A percentile compares a stretch with the other conserved stretches of the same genome.
phyloP scores from a whole-genome alignment of 2,888 invertebrate species.

The Eugnorisma glareosa region DNA sequence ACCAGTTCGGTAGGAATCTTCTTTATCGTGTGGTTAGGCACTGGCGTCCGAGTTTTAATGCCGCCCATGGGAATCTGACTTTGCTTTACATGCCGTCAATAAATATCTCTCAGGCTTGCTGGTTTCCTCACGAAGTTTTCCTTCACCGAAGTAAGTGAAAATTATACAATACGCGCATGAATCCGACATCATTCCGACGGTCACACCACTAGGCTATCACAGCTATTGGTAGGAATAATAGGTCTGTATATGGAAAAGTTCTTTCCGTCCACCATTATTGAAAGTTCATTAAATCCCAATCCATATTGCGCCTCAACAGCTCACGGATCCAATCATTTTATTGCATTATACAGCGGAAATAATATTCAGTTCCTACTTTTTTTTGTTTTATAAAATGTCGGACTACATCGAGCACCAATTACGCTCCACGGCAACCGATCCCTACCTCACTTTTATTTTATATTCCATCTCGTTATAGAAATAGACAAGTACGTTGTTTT shows the following conservation, averaged over 20 bases:
- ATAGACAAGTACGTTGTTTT: conserved; percentile 50
- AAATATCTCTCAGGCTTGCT: no score
- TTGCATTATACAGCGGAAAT: conserved; percentile 30
- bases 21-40: no score
- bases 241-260: not conserved
- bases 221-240: no score
- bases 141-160: no score
- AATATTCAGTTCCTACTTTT: conserved; percentile 41
- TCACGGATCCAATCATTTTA: conserved; percentile 29
- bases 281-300: conserved; percentile 16
- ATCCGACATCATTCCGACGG: no score
- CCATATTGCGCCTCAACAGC: not conserved
- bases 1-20: not conserved
- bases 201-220: no score
- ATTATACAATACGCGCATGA: no score
- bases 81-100: no score
- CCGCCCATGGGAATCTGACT: no score
- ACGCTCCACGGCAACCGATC: conserved; percentile 25
- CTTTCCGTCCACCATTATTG: not conserved
- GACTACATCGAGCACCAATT: conserved; percentile 48
- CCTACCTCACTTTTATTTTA: conserved; percentile 25
- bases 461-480: conserved; percentile 45
- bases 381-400: conserved; percentile 28
- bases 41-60: no score
- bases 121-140: no score